phyloP scores from a whole-genome alignment of 1,140 invertebrate species.

The Nasonia giraulti region DNA sequence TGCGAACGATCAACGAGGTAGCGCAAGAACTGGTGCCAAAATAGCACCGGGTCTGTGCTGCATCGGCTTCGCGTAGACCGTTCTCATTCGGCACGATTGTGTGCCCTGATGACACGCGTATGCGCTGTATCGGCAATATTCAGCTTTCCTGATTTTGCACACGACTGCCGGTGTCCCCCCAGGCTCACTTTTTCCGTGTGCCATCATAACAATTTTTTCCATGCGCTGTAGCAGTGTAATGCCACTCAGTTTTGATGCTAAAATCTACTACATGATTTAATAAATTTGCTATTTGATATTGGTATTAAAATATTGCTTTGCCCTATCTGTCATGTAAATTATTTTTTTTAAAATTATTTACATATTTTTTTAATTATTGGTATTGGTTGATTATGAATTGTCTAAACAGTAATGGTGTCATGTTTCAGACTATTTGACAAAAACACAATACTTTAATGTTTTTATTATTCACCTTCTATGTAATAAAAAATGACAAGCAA shows the following conservation, averaged over 20 bases:
- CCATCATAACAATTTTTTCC: constrained; percentile 55
- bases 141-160: too few species aligned
- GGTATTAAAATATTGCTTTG: constrained; percentile 63
- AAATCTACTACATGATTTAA: constrained; percentile 55
- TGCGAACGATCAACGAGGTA: too few species aligned
- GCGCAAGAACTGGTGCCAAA: too few species aligned
- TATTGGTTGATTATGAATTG: background rate
- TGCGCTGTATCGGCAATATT: too few species aligned
- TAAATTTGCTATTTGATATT: constrained; percentile 60
- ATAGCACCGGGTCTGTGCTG: too few species aligned
- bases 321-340: constrained; percentile 55
- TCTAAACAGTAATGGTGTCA: constrained; percentile 43
- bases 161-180: too few species aligned
- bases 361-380: background rate
- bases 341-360: too few species aligned
- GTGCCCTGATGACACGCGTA: too few species aligned
- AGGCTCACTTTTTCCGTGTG: too few species aligned
- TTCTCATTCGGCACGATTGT: too few species aligned
- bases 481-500: too few species aligned
- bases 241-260: constrained; percentile 59
- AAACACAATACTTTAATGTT: constrained; percentile 31
- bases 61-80: too few species aligned
- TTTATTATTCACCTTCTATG: constrained; percentile 23
- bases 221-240: constrained; percentile 61
- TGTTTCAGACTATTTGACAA: constrained; percentile 29